Percentiles rank a stretch among this genome's conserved stretches.
These are phyloP conservation scores for Drosophila fulvimacula DNA, from an alignment of 2,888 invertebrate species.

Conservation along the genomic window DNA sequence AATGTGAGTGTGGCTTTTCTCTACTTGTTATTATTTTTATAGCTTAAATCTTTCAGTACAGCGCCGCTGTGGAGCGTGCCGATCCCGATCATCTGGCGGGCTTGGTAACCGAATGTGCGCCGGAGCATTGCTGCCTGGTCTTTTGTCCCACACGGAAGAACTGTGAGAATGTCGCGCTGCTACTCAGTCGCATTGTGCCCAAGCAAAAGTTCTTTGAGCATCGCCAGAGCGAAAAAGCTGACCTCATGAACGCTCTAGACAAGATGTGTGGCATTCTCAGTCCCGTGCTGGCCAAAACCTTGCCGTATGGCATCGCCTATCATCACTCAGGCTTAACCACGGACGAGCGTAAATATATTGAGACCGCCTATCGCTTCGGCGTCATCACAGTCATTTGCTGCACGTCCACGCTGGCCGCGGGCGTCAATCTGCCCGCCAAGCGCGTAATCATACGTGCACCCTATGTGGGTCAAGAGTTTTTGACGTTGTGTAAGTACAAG, in stretches of 20 bases:
- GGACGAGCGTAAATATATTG: slow-evolving; percentile 94
- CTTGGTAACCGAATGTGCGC: slow-evolving; percentile 92
- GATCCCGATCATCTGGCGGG: slow-evolving; percentile 94
- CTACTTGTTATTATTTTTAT: neutral
- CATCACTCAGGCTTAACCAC: slow-evolving; percentile 96
- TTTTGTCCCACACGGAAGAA: slow-evolving; percentile 97
- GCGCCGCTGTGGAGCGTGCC: slow-evolving; percentile 86
- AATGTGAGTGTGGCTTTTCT: slow-evolving; percentile 54
- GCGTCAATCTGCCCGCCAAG: slow-evolving; percentile 97
- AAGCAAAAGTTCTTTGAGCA: slow-evolving; percentile 86
- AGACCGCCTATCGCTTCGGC: slow-evolving; percentile 93
- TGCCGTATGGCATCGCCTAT: slow-evolving; percentile 94
- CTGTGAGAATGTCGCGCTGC: slow-evolving; percentile 94
- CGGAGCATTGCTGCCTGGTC: slow-evolving; percentile 92
- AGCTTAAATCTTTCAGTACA: slow-evolving; percentile 86
- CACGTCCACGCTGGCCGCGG: slow-evolving; percentile 98
- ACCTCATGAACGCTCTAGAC: slow-evolving; percentile 87
- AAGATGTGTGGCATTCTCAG: slow-evolving; percentile 90
- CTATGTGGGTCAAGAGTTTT: slow-evolving; percentile 90
- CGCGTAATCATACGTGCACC: slow-evolving; percentile 95
- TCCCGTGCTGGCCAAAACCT: slow-evolving; percentile 88
- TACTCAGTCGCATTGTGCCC: slow-evolving; percentile 89
- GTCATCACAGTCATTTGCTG: slow-evolving; percentile 95
- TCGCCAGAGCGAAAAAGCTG: slow-evolving; percentile 87
- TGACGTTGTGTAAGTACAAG: slow-evolving; percentile 92